These are phyloP conservation scores for Mugil cephalus DNA, from an alignment of 2,113 vertebrate genomes.

Conservation along the genomic window DNA sequence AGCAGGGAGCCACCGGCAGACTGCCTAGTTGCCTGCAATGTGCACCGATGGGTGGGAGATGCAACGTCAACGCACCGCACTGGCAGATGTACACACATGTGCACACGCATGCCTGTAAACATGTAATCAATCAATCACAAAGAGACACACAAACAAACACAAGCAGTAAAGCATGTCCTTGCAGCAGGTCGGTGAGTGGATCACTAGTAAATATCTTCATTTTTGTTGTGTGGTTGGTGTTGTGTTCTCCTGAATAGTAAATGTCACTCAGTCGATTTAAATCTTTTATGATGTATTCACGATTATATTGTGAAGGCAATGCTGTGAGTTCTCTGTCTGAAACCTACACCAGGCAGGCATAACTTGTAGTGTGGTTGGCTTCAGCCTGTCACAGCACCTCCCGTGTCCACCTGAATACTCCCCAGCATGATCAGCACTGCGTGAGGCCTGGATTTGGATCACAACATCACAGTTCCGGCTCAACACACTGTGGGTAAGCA, in stretches of 20 bases:
- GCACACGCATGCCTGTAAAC: conserved; percentile 40
- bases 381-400: conserved; percentile 67
- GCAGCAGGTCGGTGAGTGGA: conserved; percentile 13
- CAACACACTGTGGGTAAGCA: conserved; percentile 29
- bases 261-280: conserved; percentile 21
- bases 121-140: conserved; percentile 58
- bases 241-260: conserved; percentile 11
- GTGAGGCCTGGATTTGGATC: conserved; percentile 49
- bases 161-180: conserved; percentile 26
- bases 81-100: conserved; percentile 54
- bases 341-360: conserved; percentile 26
- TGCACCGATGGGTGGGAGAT: conserved; percentile 45
- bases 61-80: conserved; percentile 37
- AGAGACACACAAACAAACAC: conserved; percentile 51
- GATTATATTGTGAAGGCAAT: neutral
- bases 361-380: conserved; percentile 29
- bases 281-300: neutral
- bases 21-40: conserved; percentile 48
- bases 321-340: neutral
- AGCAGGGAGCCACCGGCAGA: conserved; percentile 58
- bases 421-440: conserved; percentile 39
- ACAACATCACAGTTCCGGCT: conserved; percentile 46
- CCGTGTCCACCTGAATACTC: conserved; percentile 42
- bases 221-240: neutral
- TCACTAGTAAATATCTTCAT: conserved; percentile 8